phyloP scores from a whole-genome alignment of 2,888 invertebrate genomes.

The Tenthredo livida region DNA sequence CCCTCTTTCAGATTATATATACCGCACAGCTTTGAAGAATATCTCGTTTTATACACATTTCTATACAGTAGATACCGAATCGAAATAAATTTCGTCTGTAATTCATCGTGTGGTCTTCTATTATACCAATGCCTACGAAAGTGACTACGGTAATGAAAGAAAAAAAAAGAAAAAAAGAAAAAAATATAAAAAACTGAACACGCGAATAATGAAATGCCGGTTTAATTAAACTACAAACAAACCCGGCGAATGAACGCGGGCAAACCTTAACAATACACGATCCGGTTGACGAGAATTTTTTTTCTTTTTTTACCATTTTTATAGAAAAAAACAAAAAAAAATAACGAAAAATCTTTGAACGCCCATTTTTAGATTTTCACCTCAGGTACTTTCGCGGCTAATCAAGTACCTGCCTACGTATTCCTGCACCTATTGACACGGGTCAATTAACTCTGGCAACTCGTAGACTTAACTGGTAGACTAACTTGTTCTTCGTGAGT shows the following conservation, averaged over 20 bases:
- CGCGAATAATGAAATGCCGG: background rate
- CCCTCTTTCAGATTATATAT: background rate
- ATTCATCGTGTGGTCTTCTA: background rate
- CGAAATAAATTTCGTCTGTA: background rate
- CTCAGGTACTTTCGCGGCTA: background rate
- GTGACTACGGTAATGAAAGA: background rate
- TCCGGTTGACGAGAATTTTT: background rate
- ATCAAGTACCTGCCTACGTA: background rate
- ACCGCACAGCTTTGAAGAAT: background rate
- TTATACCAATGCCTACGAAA: background rate
- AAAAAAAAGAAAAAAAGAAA: background rate
- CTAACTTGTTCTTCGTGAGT: constrained; percentile 41
- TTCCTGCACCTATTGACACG: constrained; percentile 34
- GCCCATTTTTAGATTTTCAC: background rate
- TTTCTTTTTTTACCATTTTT: too few species aligned
- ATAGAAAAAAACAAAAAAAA: background rate
- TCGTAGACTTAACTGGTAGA: constrained; percentile 47
- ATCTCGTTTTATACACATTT: background rate
- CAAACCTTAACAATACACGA: background rate
- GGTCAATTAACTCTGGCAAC: constrained; percentile 41
- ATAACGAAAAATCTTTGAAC: background rate
- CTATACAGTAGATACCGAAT: background rate
- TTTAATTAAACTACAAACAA: background rate
- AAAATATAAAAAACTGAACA: background rate
- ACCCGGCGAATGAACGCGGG: background rate